A percentile compares a stretch with the other conserved stretches of the same genome.
These are phyloP conservation scores for Amphipyra tragopoginis DNA, from an alignment of 2,888 invertebrate genomes.

Conservation along the genomic window DNA sequence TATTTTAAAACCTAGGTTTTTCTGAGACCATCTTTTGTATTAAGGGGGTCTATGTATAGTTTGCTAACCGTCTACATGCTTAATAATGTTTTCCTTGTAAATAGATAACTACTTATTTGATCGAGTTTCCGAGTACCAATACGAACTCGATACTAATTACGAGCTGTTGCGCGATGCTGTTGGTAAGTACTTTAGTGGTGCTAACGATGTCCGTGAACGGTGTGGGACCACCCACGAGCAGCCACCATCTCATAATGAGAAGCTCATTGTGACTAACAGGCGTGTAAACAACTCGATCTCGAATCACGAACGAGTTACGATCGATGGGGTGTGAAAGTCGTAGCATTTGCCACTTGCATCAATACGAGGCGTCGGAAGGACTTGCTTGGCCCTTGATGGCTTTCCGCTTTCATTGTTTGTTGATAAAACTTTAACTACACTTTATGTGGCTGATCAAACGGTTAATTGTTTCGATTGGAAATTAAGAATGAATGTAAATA, in stretches of 20 bases:
- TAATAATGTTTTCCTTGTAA: background rate
- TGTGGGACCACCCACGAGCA: constrained; percentile 63
- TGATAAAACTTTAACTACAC: background rate
- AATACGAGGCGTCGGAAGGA: constrained; percentile 19
- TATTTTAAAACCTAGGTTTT: too few species aligned
- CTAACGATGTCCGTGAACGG: constrained; percentile 48
- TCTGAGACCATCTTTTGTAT: too few species aligned
- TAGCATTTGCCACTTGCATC: constrained; percentile 37
- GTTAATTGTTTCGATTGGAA: too few species aligned
- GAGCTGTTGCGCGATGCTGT: constrained; percentile 4
- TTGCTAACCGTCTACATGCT: too few species aligned
- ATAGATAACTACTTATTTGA: background rate
- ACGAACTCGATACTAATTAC: constrained; percentile 31
- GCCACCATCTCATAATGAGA: constrained; percentile 55
- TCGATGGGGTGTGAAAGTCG: constrained; percentile 53
- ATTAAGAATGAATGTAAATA: too few species aligned
- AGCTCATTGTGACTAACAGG: constrained; percentile 62
- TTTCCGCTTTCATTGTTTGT: constrained; percentile 5
- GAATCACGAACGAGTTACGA: constrained; percentile 55
- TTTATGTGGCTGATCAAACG: too few species aligned
- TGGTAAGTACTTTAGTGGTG: constrained; percentile 23
- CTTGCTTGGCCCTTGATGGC: background rate
- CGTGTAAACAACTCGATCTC: constrained; percentile 65
- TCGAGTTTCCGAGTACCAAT: constrained; percentile 3
- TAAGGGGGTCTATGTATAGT: too few species aligned